phyloP scores from a whole-genome alignment of 1,140 invertebrate genomes.

The Drosophila simulans region DNA sequence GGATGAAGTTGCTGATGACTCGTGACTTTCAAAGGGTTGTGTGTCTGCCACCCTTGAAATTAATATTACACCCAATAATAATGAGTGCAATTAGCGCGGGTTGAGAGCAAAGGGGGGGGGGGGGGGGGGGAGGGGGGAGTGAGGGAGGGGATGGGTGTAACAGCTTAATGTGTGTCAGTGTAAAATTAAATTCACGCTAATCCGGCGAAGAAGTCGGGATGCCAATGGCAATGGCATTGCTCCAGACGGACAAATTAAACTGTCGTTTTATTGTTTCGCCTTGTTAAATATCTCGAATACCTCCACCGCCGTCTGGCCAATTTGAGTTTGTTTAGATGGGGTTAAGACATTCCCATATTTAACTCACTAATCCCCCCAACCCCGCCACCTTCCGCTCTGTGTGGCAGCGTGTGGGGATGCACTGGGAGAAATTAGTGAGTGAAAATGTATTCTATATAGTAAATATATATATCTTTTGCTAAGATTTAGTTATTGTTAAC shows the following conservation, averaged over 20 bases:
- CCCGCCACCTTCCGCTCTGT: conserved; percentile 16
- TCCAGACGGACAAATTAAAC: conserved; percentile 70
- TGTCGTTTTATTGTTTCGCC: conserved; percentile 80
- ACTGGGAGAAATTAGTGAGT: not conserved
- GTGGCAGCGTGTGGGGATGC: not conserved
- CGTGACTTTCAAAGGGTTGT: conserved; percentile 46
- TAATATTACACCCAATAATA: conserved; percentile 76
- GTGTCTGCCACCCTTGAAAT: conserved; percentile 45
- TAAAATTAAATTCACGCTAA: conserved; percentile 80
- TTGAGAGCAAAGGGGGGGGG: not conserved
- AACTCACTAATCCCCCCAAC: conserved; percentile 69
- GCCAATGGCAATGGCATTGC: conserved; percentile 52
- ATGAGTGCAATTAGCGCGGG: conserved; percentile 72
- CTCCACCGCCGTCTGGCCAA: conserved; percentile 56
- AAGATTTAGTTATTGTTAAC: no score
- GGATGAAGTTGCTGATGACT: conserved; percentile 25
- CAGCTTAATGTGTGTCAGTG: conserved; percentile 81
- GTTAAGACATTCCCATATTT: conserved; percentile 81
- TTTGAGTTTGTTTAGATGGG: conserved; percentile 79
- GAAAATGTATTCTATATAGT: no score
- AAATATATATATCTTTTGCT: no score
- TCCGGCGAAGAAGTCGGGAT: conserved; percentile 38
- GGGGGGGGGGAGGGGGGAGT: not conserved
- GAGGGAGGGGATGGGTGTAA: conserved; percentile 17
- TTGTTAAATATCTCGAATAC: conserved; percentile 76